Conservation (phyloP, 35 echinoderm and acorn worm species). For the Diadema setosum region DNA sequence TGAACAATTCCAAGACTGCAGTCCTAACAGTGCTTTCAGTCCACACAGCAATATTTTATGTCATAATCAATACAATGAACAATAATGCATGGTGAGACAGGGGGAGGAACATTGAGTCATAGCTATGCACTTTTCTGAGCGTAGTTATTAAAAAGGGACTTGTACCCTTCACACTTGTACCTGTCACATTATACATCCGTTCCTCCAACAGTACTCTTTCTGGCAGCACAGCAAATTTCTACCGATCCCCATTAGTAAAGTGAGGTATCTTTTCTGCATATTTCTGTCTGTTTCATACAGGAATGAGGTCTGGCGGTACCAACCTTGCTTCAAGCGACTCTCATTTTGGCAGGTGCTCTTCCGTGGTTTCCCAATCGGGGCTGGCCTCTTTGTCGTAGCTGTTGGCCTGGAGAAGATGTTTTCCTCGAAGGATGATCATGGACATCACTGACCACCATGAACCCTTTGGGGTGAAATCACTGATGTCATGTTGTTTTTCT, state of each 20-base stretch:
- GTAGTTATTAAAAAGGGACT: neutral
- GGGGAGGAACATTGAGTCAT: neutral
- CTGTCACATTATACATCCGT: neutral
- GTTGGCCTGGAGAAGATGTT: constrained; percentile 64
- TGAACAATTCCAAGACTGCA: no score
- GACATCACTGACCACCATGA: constrained; percentile 26
- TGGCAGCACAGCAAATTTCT: neutral
- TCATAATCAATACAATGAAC: no score
- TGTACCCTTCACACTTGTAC: neutral
- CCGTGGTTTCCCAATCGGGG: constrained; percentile 66
- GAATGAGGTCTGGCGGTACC: constrained; percentile 94
- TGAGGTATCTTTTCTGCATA: no score
- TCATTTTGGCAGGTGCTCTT: constrained; percentile 35
- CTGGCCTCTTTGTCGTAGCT: constrained; percentile 64
- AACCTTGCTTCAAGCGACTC: constrained; percentile 44
- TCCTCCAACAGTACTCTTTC: neutral
- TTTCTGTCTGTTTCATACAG: neutral
- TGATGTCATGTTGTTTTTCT: neutral
- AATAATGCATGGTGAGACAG: no score
- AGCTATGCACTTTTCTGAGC: neutral
- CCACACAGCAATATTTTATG: no score
- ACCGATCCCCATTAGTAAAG: no score
- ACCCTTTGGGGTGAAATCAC: neutral
- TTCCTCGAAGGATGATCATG: constrained; percentile 60
- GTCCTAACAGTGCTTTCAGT: no score